These are phyloP conservation scores for Agapornis canus DNA, from an alignment of 2,797 vertebrate species.

Conservation along the genomic window DNA sequence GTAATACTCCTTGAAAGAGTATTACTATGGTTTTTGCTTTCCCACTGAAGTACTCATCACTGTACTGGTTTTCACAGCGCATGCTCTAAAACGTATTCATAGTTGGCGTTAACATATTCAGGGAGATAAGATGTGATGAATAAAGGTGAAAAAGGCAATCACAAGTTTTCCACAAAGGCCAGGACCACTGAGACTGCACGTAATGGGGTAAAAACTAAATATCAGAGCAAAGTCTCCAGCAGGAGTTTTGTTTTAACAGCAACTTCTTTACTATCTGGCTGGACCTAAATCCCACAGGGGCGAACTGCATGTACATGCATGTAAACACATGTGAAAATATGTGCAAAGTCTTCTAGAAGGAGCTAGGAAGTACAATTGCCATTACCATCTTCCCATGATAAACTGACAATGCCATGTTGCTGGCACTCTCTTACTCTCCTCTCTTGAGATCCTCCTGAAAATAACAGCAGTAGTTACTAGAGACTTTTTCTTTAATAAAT, in stretches of 20 bases:
- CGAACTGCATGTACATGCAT: neutral
- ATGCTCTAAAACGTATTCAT: neutral
- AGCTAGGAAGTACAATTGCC: neutral
- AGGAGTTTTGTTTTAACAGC: neutral
- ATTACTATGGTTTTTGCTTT: neutral
- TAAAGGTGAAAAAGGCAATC: neutral
- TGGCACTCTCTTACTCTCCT: neutral
- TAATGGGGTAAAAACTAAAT: neutral
- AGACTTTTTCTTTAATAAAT: neutral
- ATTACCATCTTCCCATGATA: neutral
- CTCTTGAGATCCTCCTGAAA: neutral
- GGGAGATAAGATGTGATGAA: neutral
- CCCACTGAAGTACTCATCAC: neutral
- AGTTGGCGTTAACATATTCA: neutral
- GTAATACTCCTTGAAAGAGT: neutral
- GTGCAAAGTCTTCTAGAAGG: neutral
- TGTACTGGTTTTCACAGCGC: neutral
- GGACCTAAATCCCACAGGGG: neutral
- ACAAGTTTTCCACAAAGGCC: fast-evolving
- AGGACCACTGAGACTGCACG: neutral
- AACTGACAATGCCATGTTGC: fast-evolving
- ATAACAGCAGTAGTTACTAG: neutral
- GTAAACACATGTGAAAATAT: neutral
- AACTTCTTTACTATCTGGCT: neutral
- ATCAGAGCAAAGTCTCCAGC: neutral